These are phyloP conservation scores for Polydrusus pterygomalis DNA, from an alignment of 2,888 invertebrate species.

Conservation along the genomic window DNA sequence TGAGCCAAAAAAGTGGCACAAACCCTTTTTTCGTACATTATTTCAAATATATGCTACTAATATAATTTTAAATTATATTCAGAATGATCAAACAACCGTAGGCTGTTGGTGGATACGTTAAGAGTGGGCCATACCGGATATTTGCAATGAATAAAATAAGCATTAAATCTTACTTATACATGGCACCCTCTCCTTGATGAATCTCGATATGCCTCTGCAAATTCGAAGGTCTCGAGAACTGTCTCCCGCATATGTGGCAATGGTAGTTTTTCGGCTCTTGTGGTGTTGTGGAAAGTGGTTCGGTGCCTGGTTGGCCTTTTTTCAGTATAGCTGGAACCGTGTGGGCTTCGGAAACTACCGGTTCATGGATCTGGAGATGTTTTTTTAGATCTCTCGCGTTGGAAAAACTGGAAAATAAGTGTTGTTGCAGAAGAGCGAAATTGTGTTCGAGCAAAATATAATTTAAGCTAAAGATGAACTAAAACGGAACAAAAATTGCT, in stretches of 20 bases:
- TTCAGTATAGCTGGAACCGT: background rate
- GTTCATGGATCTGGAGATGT: constrained; percentile 17
- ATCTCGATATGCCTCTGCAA: constrained; percentile 66
- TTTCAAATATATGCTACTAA: too few relatives aligned
- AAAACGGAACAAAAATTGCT: too few relatives aligned
- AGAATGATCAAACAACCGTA: too few relatives aligned
- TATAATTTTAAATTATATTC: too few relatives aligned
- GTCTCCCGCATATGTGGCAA: constrained; percentile 65
- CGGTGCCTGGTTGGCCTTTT: background rate
- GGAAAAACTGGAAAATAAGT: constrained; percentile 13
- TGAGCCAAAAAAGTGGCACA: too few relatives aligned
- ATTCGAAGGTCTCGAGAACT: constrained; percentile 68
- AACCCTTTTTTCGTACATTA: too few relatives aligned
- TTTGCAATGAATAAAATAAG: too few relatives aligned
- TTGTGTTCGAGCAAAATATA: too few relatives aligned
- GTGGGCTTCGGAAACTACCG: background rate
- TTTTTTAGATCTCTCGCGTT: constrained; percentile 10
- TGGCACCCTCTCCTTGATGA: constrained; percentile 62
- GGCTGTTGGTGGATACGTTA: too few relatives aligned
- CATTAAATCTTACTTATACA: constrained; percentile 58
- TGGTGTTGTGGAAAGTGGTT: background rate
- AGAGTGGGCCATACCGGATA: too few relatives aligned
- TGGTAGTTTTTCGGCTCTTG: constrained; percentile 46
- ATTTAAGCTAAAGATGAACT: too few relatives aligned
- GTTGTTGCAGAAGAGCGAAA: background rate